Evolutionary conservation across 2,113 vertebrate species (phyloP).

Genomic region (Pluvialis apricaria): DNA sequence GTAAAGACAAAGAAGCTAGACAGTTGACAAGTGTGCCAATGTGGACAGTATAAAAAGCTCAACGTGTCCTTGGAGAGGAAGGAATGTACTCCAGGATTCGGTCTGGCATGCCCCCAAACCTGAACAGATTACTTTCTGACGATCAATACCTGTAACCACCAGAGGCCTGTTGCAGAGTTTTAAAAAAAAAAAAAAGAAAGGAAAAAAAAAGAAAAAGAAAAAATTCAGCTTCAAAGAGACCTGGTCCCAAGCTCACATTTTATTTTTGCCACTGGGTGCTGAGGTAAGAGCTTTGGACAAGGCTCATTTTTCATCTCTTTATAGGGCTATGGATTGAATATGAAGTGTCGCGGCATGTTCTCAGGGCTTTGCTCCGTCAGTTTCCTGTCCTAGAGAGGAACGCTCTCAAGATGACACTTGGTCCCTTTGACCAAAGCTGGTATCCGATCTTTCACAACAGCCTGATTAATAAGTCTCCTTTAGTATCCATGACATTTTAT

Average conservation of each 20-base stretch:
- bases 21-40: constrained; percentile 65
- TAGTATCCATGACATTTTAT: not conserved
- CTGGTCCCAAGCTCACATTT: constrained; percentile 74
- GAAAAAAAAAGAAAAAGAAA: not conserved
- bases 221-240: constrained; percentile 73
- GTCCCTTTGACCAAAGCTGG: not conserved
- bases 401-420: not conserved
- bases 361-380: not conserved
- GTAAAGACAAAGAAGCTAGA: constrained; percentile 49
- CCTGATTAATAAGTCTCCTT: constrained; percentile 2
- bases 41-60: constrained; percentile 72
- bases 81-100: constrained; percentile 71
- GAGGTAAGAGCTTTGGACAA: constrained; percentile 78
- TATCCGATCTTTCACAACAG: not conserved
- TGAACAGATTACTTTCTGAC: constrained; percentile 87
- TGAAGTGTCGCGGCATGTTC: constrained; percentile 59
- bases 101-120: constrained; percentile 86
- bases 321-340: constrained; percentile 73
- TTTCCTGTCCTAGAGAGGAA: constrained; percentile 25
- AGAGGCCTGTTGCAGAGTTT: constrained; percentile 82
- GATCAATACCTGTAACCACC: constrained; percentile 88
- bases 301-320: constrained; percentile 82
- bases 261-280: constrained; percentile 81
- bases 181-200: not conserved
- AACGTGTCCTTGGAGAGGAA: constrained; percentile 77